Percentiles rank a stretch among this genome's conserved stretches.
These are phyloP conservation scores for Xylocampa areola DNA, from an alignment of 2,888 invertebrate species.

Conservation along the genomic window DNA sequence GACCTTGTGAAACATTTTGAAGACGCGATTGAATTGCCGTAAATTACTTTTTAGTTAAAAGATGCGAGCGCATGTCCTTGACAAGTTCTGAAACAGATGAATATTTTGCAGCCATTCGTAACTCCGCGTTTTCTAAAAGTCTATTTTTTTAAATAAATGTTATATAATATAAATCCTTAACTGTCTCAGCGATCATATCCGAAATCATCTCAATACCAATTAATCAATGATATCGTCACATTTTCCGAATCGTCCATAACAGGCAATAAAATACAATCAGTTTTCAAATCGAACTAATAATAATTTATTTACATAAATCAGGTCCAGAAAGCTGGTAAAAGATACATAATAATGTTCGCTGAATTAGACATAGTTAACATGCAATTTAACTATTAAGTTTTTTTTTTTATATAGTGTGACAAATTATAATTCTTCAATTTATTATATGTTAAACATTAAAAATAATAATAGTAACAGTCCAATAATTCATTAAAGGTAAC, in stretches of 20 bases:
- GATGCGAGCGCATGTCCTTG: slow-evolving; percentile 4
- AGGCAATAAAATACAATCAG: slow-evolving; percentile 4
- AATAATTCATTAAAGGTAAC: too few relatives aligned
- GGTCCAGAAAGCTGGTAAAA: too few relatives aligned
- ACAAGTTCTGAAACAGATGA: slow-evolving; percentile 1
- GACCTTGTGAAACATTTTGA: slow-evolving; percentile 9
- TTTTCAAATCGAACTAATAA: slow-evolving; percentile 3
- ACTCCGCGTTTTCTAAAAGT: slow-evolving; percentile 1
- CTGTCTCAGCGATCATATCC: background rate
- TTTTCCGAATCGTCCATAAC: slow-evolving; percentile 5
- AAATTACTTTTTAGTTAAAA: slow-evolving; percentile 3
- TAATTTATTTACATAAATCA: too few relatives aligned
- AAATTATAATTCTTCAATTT: too few relatives aligned
- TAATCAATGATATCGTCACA: slow-evolving; percentile 6
- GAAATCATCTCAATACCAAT: slow-evolving; percentile 14
- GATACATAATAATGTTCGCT: too few relatives aligned
- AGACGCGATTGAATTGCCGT: background rate
- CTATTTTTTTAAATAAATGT: slow-evolving; percentile 5
- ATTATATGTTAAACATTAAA: too few relatives aligned
- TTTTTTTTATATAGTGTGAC: too few relatives aligned
- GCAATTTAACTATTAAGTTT: too few relatives aligned
- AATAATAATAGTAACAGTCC: too few relatives aligned
- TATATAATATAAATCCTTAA: background rate
- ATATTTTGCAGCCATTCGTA: background rate
- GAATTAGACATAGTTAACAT: too few relatives aligned